These are phyloP conservation scores for Apomyelois bistriatella DNA, from an alignment of 2,888 invertebrate species.

Conservation along the genomic window DNA sequence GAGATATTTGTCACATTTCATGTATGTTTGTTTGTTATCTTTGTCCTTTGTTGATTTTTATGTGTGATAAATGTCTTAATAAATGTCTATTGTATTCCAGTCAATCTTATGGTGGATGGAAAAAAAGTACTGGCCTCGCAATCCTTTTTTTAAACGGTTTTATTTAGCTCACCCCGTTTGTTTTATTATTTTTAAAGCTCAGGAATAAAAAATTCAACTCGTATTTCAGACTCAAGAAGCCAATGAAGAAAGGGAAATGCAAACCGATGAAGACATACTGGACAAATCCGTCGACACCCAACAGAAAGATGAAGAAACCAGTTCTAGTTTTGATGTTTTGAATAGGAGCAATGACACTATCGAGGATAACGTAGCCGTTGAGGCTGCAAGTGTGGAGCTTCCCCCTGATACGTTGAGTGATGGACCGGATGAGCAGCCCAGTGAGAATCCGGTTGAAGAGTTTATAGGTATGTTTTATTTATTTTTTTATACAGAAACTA, in stretches of 20 bases:
- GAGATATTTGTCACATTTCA: no score
- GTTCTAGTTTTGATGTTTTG: constrained; percentile 24
- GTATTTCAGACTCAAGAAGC: constrained; percentile 45
- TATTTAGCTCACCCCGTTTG: no score
- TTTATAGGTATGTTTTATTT: constrained; percentile 18
- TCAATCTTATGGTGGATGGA: no score
- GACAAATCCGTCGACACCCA: constrained; percentile 39
- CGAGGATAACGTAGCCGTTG: constrained; percentile 21
- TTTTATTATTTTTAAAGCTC: no score
- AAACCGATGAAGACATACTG: constrained; percentile 50
- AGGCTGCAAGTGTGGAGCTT: constrained; percentile 31
- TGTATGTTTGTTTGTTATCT: no score
- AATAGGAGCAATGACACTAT: constrained; percentile 23
- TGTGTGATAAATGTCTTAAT: no score
- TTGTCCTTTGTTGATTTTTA: no score
- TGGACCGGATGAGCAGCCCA: constrained; percentile 33
- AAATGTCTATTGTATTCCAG: no score
- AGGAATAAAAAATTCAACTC: no score
- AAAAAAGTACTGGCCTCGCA: no score
- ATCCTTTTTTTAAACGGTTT: no score
- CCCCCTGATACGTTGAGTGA: constrained; percentile 42
- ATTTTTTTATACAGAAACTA: background rate
- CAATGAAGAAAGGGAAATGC: constrained; percentile 56
- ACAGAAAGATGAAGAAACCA: background rate
- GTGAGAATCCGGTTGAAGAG: constrained; percentile 19